phyloP scores from a whole-genome alignment of 2,113 vertebrate species.

The Tor tambroides region DNA sequence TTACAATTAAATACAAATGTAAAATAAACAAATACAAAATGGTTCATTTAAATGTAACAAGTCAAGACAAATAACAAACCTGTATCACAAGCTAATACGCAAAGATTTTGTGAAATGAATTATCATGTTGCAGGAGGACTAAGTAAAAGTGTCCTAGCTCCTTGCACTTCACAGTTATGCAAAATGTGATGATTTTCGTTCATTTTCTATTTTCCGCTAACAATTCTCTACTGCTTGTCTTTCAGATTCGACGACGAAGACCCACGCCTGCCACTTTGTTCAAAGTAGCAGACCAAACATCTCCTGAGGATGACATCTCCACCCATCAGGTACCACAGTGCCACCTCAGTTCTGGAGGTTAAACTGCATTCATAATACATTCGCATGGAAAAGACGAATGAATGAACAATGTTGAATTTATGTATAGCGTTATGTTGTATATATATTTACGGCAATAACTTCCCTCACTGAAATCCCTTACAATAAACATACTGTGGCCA shows the following conservation, averaged over 20 bases:
- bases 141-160: neutral
- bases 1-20: neutral
- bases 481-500: neutral
- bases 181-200: neutral
- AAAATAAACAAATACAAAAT: neutral
- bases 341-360: constrained; percentile 30
- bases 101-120: neutral
- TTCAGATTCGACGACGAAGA: constrained; percentile 89
- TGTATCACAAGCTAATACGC: neutral
- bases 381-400: neutral
- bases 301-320: constrained; percentile 82
- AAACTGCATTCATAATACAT: neutral
- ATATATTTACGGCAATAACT: too few species aligned
- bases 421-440: neutral
- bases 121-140: neutral
- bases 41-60: neutral
- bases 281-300: constrained; percentile 88
- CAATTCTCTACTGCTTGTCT: constrained; percentile 47
- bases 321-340: constrained; percentile 74
- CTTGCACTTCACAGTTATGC: neutral
- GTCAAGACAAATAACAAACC: neutral
- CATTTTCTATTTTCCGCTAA: neutral
- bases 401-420: neutral
- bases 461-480: too few species aligned
- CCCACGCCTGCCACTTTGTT: constrained; percentile 93